These are phyloP conservation scores for Theretra japonica DNA, from an alignment of 2,888 invertebrate genomes.

Conservation along the genomic window DNA sequence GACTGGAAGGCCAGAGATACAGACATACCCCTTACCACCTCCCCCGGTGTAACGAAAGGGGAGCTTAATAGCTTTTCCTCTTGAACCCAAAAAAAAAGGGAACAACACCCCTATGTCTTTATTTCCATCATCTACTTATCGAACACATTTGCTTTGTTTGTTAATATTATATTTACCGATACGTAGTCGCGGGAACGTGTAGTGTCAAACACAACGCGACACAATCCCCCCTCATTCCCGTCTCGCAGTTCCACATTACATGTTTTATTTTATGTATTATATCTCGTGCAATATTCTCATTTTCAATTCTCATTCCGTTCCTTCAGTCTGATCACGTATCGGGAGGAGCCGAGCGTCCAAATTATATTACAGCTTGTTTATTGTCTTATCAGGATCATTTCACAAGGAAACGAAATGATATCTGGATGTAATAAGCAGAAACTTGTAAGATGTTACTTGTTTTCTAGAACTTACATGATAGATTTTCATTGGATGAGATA, in stretches of 20 bases:
- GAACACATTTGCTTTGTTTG: background rate
- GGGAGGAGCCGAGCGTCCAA: slow-evolving; percentile 10
- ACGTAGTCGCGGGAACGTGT: background rate
- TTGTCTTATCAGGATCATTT: slow-evolving; percentile 23
- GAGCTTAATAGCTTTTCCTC: too few relatives aligned
- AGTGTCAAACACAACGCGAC: background rate
- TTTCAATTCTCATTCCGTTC: slow-evolving; percentile 21
- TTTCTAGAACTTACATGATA: background rate
- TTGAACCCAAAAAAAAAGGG: too few relatives aligned
- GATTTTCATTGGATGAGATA: background rate
- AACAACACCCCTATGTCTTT: too few relatives aligned
- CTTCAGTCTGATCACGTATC: slow-evolving; percentile 23
- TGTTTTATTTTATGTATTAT: slow-evolving; percentile 13
- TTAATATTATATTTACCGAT: background rate
- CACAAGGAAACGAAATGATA: slow-evolving; percentile 17
- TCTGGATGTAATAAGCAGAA: slow-evolving; percentile 7
- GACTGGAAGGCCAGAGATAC: too few relatives aligned
- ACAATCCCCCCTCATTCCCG: background rate
- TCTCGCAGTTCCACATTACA: background rate
- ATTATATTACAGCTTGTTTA: slow-evolving; percentile 25
- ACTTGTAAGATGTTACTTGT: background rate
- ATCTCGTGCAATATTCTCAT: slow-evolving; percentile 15
- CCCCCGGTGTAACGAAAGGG: too few relatives aligned
- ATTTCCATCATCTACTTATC: background rate
- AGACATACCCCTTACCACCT: too few relatives aligned